These are phyloP conservation scores for Micromussa lordhowensis DNA, from an alignment of 92 coral and sea anemone species.

Conservation along the genomic window DNA sequence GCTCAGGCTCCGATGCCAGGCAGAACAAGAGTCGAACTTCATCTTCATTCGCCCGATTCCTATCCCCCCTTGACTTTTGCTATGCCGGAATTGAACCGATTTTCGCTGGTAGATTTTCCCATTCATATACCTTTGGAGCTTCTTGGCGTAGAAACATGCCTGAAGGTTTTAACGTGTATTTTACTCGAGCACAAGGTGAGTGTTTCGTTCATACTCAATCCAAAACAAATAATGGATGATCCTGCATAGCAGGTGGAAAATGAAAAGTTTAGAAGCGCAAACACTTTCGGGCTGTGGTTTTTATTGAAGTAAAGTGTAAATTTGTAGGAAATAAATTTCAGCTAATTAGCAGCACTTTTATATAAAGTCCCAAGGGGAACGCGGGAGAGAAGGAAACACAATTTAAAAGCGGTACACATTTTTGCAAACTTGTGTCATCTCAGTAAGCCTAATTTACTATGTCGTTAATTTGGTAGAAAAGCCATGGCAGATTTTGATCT, in stretches of 20 bases:
- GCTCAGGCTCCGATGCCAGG: constrained; percentile 95
- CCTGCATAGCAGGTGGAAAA: constrained; percentile 16
- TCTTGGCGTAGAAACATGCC: constrained; percentile 96
- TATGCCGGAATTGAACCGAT: constrained; percentile 82
- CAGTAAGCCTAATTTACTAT: not conserved
- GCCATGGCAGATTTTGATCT: not conserved
- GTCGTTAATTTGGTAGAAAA: not conserved
- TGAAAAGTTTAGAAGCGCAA: constrained; percentile 5
- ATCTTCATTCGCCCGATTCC: constrained; percentile 75
- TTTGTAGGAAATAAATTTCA: not conserved
- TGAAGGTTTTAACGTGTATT: constrained; percentile 95
- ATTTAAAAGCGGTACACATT: not conserved
- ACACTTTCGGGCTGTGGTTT: not conserved
- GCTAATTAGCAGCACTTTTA: not conserved
- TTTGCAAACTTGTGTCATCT: not conserved
- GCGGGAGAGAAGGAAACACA: not conserved
- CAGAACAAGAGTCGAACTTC: constrained; percentile 88
- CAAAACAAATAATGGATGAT: constrained; percentile 11
- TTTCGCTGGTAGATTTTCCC: constrained; percentile 95
- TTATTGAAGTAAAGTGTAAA: not conserved
- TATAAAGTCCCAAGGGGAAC: constrained; percentile 4
- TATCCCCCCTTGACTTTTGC: constrained; percentile 93
- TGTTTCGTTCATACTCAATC: not conserved
- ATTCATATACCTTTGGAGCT: constrained; percentile 97
- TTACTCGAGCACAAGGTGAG: constrained; percentile 97